Evolutionary conservation across 2,113 vertebrate genomes (phyloP).

Genomic region (Melozone crissalis): DNA sequence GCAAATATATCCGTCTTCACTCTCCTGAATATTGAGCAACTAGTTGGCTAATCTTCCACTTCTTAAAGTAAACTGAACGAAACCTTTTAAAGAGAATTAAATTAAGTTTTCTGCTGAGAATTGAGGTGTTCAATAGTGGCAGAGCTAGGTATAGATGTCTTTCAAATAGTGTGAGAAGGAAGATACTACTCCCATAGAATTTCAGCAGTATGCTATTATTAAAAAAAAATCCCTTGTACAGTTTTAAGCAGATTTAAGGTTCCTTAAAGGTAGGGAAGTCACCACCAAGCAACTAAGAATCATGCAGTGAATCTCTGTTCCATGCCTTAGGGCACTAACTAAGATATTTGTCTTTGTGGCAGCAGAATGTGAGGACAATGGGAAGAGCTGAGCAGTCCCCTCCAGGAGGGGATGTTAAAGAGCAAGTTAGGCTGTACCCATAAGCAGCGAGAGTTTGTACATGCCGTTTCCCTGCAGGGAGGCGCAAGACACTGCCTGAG

Average conservation of each 20-base stretch:
- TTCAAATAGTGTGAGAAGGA: background rate
- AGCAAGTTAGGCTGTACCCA: background rate
- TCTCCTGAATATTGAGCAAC: background rate
- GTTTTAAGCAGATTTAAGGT: background rate
- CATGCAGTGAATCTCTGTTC: background rate
- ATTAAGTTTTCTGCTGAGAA: slow-evolving; percentile 31
- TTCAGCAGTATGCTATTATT: background rate
- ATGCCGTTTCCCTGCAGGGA: background rate
- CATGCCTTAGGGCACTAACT: background rate
- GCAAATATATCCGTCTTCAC: background rate
- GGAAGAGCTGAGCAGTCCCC: background rate
- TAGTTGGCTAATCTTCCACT: background rate
- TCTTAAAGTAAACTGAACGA: background rate
- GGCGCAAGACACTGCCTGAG: background rate
- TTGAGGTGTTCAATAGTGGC: background rate
- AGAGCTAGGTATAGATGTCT: background rate
- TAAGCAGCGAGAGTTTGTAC: background rate
- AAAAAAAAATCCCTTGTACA: background rate
- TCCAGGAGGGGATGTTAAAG: background rate
- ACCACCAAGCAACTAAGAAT: background rate
- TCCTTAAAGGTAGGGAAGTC: background rate
- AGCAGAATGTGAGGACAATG: background rate
- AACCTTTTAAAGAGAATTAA: background rate
- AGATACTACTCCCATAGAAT: background rate
- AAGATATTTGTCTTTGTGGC: background rate